These are phyloP conservation scores for Sylvietta virens DNA, from an alignment of 2,113 vertebrate species.

Conservation along the genomic window DNA sequence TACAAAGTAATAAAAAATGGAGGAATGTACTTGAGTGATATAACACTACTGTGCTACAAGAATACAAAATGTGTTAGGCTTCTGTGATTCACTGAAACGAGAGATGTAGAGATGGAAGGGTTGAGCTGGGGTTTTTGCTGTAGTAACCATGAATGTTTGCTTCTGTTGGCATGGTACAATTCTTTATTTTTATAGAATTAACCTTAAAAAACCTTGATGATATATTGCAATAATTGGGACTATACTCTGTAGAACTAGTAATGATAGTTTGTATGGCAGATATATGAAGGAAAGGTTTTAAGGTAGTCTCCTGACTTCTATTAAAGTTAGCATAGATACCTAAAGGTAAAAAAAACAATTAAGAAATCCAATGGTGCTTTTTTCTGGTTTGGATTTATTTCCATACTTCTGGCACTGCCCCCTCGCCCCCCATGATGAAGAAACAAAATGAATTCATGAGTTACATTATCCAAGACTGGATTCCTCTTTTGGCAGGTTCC, in stretches of 20 bases:
- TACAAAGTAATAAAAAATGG: neutral
- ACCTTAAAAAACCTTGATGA: neutral
- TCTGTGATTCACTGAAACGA: neutral
- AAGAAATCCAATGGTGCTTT: neutral
- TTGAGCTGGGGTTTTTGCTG: neutral
- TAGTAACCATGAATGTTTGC: neutral
- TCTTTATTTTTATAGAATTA: neutral
- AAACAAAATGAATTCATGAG: neutral
- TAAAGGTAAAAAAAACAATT: neutral
- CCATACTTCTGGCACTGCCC: neutral
- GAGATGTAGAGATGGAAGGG: neutral
- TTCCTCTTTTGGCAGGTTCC: neutral
- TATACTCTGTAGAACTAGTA: neutral
- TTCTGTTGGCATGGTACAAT: neutral
- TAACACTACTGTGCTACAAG: neutral
- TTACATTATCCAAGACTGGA: neutral
- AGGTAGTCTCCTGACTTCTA: neutral
- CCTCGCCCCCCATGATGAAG: neutral
- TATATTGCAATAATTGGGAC: neutral
- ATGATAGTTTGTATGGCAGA: neutral
- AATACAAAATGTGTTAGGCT: neutral
- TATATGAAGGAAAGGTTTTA: neutral
- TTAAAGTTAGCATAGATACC: neutral
- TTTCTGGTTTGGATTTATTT: neutral
- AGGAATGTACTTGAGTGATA: neutral